Evolutionary conservation across 2,113 vertebrate species (phyloP).

Genomic region (Calidris pygmaea): DNA sequence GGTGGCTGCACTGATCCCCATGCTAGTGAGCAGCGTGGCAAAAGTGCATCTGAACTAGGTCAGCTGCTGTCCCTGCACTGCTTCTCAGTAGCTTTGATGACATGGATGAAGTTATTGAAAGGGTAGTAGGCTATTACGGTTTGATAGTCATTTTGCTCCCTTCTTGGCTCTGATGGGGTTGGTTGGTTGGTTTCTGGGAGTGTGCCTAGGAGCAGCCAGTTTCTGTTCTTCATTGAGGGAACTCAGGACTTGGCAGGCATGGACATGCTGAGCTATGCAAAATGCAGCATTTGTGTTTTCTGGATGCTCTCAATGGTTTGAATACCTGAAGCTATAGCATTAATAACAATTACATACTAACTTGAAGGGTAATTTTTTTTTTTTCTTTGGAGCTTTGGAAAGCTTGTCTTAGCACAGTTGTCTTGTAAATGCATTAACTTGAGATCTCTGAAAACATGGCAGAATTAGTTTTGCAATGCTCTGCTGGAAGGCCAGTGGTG

Average conservation of each 20-base stretch:
- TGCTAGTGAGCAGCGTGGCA: fast-evolving
- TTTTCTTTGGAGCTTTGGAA: background rate
- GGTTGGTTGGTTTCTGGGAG: background rate
- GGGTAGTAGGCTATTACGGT: background rate
- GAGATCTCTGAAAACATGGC: background rate
- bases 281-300: background rate
- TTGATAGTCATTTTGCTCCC: background rate
- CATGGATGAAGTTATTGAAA: background rate
- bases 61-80: background rate
- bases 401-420: background rate
- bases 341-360: background rate
- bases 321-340: background rate
- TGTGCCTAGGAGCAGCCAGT: background rate
- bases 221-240: conserved; percentile 38
- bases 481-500: too few relatives aligned
- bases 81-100: background rate
- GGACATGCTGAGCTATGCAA: background rate
- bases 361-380: background rate
- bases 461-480: background rate
- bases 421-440: background rate
- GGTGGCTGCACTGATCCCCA: background rate
- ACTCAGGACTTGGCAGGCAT: background rate
- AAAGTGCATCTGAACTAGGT: background rate
- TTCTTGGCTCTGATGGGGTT: background rate
- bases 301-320: background rate